Conservation (phyloP, 1,140 invertebrate species). For the Drosophila auraria region DNA sequence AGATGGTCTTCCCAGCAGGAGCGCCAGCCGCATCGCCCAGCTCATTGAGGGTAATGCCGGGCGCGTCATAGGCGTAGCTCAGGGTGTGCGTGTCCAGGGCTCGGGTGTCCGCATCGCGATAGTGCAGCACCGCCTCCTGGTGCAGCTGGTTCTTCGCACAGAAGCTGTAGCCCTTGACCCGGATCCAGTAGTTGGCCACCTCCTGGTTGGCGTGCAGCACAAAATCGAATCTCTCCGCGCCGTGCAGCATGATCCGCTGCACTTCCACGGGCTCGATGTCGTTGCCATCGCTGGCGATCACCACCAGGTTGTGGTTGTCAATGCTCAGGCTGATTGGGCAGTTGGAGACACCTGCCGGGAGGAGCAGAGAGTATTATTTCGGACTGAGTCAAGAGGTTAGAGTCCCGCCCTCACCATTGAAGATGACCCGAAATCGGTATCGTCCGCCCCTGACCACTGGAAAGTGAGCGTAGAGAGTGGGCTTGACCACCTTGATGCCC, state of each 20-base stretch:
- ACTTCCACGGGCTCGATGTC: slow-evolving; percentile 88
- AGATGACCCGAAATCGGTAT: slow-evolving; percentile 87
- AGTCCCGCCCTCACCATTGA: slow-evolving; percentile 82
- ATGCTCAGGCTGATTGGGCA: slow-evolving; percentile 90
- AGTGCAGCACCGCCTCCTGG: slow-evolving; percentile 77
- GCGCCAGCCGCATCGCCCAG: slow-evolving; percentile 46
- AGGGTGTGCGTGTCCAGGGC: slow-evolving; percentile 49
- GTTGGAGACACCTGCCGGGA: slow-evolving; percentile 87
- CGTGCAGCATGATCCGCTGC: slow-evolving; percentile 87
- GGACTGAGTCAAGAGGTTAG: not conserved
- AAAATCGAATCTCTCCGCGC: slow-evolving; percentile 91
- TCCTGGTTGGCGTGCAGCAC: slow-evolving; percentile 88
- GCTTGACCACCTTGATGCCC: slow-evolving; percentile 36
- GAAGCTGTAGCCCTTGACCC: slow-evolving; percentile 78
- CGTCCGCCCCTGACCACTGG: slow-evolving; percentile 82
- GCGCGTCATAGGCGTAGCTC: slow-evolving; percentile 71
- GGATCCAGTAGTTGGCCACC: slow-evolving; percentile 87
- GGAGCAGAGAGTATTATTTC: too few species aligned
- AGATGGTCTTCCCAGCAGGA: slow-evolving; percentile 43
- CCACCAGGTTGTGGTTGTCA: slow-evolving; percentile 89
- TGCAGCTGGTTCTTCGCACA: slow-evolving; percentile 73
- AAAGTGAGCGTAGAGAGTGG: slow-evolving; percentile 71
- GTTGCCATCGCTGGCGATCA: slow-evolving; percentile 92
- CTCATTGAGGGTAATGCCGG: slow-evolving; percentile 64
- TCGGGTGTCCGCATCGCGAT: slow-evolving; percentile 60